phyloP scores from a whole-genome alignment of 1,140 invertebrate genomes.

The Drosophila pallidifrons region DNA sequence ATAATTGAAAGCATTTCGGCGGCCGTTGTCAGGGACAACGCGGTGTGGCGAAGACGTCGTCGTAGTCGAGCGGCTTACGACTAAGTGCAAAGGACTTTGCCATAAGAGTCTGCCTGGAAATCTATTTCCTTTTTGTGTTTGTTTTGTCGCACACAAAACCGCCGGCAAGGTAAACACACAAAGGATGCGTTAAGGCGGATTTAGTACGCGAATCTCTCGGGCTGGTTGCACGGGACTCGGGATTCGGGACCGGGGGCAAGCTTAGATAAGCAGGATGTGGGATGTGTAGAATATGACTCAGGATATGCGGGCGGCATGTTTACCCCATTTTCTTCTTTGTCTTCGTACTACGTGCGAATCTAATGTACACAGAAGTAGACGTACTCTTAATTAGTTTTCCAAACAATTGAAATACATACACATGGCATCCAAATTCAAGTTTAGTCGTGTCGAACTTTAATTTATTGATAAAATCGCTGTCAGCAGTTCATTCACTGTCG shows the following conservation, averaged over 20 bases:
- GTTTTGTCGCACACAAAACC: slow-evolving; percentile 28
- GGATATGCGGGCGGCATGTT: not conserved
- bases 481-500: not conserved
- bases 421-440: not conserved
- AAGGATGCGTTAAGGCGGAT: slow-evolving; percentile 42
- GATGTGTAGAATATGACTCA: not conserved
- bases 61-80: slow-evolving; percentile 48
- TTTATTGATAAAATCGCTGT: slow-evolving; percentile 4
- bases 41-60: slow-evolving; percentile 11
- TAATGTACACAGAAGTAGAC: slow-evolving; percentile 8
- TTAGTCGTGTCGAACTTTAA: not conserved
- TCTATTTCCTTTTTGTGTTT: slow-evolving; percentile 44
- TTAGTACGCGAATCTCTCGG: slow-evolving; percentile 1
- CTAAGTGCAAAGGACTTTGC: slow-evolving; percentile 65
- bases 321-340: not conserved
- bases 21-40: slow-evolving; percentile 52
- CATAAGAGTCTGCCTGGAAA: slow-evolving; percentile 13
- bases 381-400: slow-evolving; percentile 28
- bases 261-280: slow-evolving; percentile 16
- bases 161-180: slow-evolving; percentile 35
- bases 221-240: not conserved
- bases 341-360: not conserved
- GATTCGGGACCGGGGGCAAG: not conserved
- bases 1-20: slow-evolving; percentile 51
- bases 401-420: slow-evolving; percentile 7